Conservation (phyloP, 2,797 vertebrate genomes). For the Lutjanus argentimaculatus region DNA sequence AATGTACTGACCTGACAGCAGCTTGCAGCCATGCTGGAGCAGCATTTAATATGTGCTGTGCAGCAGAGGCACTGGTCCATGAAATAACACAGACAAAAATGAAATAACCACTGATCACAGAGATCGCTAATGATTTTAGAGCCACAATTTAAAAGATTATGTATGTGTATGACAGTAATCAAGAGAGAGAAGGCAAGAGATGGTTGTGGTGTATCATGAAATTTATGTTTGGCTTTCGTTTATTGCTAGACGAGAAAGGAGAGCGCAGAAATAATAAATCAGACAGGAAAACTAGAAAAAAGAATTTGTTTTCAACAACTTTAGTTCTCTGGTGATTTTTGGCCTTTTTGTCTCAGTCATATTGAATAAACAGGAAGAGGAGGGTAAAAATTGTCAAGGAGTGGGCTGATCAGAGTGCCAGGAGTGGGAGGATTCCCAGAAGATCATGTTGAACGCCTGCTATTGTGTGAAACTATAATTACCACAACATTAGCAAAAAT, state of each 20-base stretch:
- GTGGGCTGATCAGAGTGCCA: slow-evolving; percentile 21
- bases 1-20: slow-evolving; percentile 61
- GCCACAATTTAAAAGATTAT: slow-evolving; percentile 43
- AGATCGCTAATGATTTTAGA: slow-evolving; percentile 49
- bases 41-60: slow-evolving; percentile 54
- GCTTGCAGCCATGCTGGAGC: slow-evolving; percentile 41
- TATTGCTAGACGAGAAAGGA: slow-evolving; percentile 17
- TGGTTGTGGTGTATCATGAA: neutral
- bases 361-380: slow-evolving; percentile 20
- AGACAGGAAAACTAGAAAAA: neutral
- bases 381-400: neutral
- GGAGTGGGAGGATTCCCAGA: slow-evolving; percentile 18
- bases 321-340: neutral
- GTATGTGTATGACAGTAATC: slow-evolving; percentile 22
- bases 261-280: slow-evolving; percentile 2
- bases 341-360: slow-evolving; percentile 10
- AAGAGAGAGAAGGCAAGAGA: neutral
- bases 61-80: slow-evolving; percentile 53
- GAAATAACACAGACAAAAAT: slow-evolving; percentile 69
- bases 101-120: slow-evolving; percentile 67
- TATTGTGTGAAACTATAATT: slow-evolving; percentile 52
- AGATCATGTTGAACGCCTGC: slow-evolving; percentile 24
- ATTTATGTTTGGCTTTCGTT: slow-evolving; percentile 17
- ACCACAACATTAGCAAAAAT: slow-evolving; percentile 47
- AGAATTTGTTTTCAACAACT: slow-evolving; percentile 3